Conservation (phyloP, 2,113 vertebrate species). For the Microcebus griseorufus region DNA sequence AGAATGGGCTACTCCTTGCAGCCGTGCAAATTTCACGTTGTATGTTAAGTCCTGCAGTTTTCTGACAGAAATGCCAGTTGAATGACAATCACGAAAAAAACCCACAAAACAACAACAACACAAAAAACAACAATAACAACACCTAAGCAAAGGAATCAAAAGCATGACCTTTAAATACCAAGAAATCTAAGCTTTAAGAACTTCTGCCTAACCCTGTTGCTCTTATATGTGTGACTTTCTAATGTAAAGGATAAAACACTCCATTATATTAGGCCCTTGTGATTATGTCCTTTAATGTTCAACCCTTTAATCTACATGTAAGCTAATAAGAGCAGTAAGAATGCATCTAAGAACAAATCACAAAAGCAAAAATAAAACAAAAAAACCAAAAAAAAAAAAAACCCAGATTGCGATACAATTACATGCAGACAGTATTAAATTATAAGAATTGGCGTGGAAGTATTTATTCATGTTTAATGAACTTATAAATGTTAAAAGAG, state of each 20-base stretch:
- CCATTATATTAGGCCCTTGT: background rate
- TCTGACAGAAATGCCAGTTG: background rate
- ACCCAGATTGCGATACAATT: background rate
- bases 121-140: background rate
- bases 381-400: too few relatives aligned
- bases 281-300: background rate
- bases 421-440: background rate
- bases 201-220: background rate
- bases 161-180: background rate
- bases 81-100: background rate
- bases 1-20: background rate
- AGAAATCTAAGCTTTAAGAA: background rate
- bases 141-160: background rate
- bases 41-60: conserved; percentile 17
- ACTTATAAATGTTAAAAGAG: background rate
- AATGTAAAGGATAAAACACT: background rate
- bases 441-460: background rate
- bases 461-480: conserved; percentile 16
- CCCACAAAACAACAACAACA: too few relatives aligned
- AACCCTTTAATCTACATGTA: background rate
- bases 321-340: background rate
- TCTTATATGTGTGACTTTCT: background rate
- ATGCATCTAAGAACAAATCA: background rate
- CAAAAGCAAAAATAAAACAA: background rate
- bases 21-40: conserved; percentile 10